phyloP scores from a whole-genome alignment of 2,113 vertebrate species.

The Isurus oxyrinchus region DNA sequence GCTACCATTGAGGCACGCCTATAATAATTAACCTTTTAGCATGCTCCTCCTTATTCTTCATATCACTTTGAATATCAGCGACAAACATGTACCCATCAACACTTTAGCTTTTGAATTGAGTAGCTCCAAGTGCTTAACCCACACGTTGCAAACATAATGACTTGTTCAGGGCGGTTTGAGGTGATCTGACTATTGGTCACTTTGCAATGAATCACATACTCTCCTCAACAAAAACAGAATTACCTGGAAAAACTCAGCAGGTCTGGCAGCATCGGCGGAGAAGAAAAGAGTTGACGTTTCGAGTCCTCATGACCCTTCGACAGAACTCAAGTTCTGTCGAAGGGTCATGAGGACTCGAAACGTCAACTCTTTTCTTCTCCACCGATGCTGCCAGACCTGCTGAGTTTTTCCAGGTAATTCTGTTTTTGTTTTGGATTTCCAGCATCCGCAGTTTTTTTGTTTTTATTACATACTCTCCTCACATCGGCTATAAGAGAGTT shows the following conservation, averaged over 20 bases:
- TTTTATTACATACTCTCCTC: not conserved
- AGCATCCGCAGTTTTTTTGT: no score
- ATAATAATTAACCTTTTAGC: not conserved
- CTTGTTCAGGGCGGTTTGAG: not conserved
- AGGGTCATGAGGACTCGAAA: no score
- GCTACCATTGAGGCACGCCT: not conserved
- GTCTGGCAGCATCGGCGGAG: no score
- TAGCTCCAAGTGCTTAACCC: not conserved
- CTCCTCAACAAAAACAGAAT: no score
- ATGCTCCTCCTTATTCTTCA: not conserved
- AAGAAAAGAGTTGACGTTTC: no score
- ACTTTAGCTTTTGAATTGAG: not conserved
- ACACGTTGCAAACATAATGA: not conserved
- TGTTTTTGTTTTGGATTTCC: no score
- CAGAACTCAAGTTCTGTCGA: no score
- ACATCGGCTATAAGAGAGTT: not conserved
- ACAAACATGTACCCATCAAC: not conserved
- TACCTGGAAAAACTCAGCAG: no score
- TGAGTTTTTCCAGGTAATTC: no score
- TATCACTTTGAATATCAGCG: not conserved
- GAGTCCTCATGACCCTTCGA: no score
- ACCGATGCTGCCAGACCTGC: no score
- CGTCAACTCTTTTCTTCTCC: no score
- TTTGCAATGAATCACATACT: not conserved
- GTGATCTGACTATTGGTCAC: not conserved